Evolutionary conservation across 2,797 vertebrate species (phyloP).

Genomic region (Rhynchotus rufescens): DNA sequence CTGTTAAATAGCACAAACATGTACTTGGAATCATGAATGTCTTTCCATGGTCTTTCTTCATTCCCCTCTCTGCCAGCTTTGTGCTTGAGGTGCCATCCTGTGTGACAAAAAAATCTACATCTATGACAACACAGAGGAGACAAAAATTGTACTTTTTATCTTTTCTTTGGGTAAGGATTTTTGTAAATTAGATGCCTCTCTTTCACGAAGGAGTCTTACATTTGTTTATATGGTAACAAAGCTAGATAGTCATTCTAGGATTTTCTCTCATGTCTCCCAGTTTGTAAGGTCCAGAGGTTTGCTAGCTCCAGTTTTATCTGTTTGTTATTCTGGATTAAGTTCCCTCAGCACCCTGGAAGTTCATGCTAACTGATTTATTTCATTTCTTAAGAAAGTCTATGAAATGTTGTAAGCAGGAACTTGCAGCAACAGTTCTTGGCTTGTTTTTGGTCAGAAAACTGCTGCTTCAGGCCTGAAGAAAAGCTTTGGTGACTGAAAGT

Average conservation of each 20-base stretch:
- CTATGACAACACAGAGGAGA: constrained; percentile 25
- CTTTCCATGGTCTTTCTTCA: background rate
- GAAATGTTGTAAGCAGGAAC: background rate
- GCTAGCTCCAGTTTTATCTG: background rate
- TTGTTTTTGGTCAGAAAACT: background rate
- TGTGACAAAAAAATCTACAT: background rate
- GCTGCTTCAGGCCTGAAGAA: background rate
- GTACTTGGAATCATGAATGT: background rate
- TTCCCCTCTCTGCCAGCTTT: background rate
- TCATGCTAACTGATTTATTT: background rate
- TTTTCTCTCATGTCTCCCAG: background rate
- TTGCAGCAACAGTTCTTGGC: background rate
- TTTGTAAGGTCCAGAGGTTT: background rate
- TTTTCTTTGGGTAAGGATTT: background rate
- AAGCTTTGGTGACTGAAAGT: background rate
- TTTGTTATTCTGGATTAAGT: background rate
- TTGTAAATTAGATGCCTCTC: background rate
- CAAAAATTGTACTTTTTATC: constrained; percentile 29
- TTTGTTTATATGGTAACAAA: background rate
- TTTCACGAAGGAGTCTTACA: background rate
- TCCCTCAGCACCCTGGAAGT: background rate
- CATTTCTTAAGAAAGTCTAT: background rate
- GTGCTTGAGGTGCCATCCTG: background rate
- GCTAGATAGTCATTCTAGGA: background rate
- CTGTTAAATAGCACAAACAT: background rate